These are phyloP conservation scores for Nansenia antarctica DNA, from an alignment of 2,113 vertebrate genomes.

Conservation along the genomic window DNA sequence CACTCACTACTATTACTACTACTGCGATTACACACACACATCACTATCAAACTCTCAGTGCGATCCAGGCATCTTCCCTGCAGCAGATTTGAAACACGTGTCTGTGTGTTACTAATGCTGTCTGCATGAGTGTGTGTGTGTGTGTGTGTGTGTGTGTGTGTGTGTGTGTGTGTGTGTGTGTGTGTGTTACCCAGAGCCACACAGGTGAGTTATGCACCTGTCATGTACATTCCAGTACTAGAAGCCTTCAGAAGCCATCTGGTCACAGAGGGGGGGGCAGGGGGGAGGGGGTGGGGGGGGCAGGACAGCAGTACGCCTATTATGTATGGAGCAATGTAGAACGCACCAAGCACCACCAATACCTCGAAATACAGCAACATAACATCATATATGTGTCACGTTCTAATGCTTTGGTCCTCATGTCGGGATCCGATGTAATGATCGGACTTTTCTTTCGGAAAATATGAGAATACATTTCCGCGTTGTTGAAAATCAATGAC, in stretches of 20 bases:
- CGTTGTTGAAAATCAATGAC: too few relatives aligned
- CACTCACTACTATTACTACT: too few relatives aligned
- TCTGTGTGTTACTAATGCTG: slow-evolving; percentile 19
- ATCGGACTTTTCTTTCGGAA: too few relatives aligned
- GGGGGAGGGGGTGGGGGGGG: neutral
- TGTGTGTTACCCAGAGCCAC: neutral
- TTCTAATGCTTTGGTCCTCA: too few relatives aligned
- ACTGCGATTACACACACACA: too few relatives aligned
- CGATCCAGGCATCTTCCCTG: neutral
- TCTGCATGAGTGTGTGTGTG: slow-evolving; percentile 40
- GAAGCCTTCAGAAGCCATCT: slow-evolving; percentile 1
- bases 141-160: neutral
- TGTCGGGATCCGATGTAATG: too few relatives aligned
- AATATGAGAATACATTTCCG: too few relatives aligned
- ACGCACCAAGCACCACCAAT: too few relatives aligned
- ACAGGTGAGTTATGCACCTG: neutral
- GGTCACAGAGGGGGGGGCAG: neutral
- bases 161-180: slow-evolving; percentile 2
- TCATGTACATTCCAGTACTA: neutral
- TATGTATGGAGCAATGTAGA: too few relatives aligned
- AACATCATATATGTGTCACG: too few relatives aligned
- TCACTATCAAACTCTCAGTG: slow-evolving; percentile 4
- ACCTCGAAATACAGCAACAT: too few relatives aligned
- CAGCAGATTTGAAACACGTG: slow-evolving; percentile 24
- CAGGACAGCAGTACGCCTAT: neutral